phyloP scores from a whole-genome alignment of 2,113 vertebrate genomes.

The Phoenicopterus ruber region DNA sequence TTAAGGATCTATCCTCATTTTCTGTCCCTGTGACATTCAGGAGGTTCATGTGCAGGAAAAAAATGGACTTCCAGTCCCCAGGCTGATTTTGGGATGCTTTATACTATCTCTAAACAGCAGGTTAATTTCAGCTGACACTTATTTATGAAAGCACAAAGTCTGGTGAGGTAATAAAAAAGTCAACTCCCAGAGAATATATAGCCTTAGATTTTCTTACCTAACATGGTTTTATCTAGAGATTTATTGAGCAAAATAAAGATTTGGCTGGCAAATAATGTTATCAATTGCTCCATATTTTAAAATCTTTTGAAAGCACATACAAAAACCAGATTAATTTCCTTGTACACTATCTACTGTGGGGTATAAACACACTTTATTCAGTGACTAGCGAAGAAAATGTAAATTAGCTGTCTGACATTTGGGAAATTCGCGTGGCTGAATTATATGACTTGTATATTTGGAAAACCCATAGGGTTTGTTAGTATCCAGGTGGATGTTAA shows the following conservation, averaged over 20 bases:
- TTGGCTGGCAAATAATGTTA: conserved; percentile 59
- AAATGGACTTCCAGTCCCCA: not conserved
- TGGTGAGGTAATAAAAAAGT: conserved; percentile 68
- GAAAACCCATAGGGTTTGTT: not conserved
- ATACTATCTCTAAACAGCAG: conserved; percentile 65
- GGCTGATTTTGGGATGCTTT: conserved; percentile 36
- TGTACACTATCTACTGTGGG: conserved; percentile 21
- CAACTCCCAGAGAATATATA: conserved; percentile 50
- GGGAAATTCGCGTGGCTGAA: conserved; percentile 28
- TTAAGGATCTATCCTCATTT: not conserved
- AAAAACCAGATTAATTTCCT: conserved; percentile 53
- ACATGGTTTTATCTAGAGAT: conserved; percentile 50
- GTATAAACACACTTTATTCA: conserved; percentile 47
- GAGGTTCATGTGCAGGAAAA: not conserved
- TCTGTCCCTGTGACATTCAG: not conserved
- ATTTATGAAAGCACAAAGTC: conserved; percentile 68
- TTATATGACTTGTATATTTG: conserved; percentile 34
- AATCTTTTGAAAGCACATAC: conserved; percentile 45
- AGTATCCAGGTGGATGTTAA: conserved; percentile 6
- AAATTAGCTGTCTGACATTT: conserved; percentile 44
- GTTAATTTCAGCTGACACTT: conserved; percentile 65
- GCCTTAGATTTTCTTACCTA: conserved; percentile 27
- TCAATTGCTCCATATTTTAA: conserved; percentile 64
- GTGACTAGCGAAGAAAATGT: conserved; percentile 37
- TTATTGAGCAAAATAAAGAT: conserved; percentile 55